Evolutionary conservation across 2,888 invertebrate species (phyloP).

Genomic region (Lasioglossum malachurum): DNA sequence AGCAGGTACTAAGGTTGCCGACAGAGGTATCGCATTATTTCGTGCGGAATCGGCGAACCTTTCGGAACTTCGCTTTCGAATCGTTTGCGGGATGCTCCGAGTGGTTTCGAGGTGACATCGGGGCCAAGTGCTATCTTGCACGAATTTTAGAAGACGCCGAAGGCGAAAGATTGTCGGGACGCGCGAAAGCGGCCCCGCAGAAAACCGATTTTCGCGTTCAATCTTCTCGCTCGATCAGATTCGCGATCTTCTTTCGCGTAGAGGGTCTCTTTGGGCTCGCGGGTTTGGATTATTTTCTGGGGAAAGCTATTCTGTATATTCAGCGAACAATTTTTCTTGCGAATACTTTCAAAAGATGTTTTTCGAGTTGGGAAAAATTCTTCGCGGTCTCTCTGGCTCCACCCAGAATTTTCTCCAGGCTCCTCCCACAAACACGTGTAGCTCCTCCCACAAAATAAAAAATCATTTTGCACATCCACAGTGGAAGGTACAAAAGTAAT

Average conservation of each 20-base stretch:
- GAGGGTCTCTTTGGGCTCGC: background rate
- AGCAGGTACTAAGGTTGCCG: background rate
- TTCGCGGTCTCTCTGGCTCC: background rate
- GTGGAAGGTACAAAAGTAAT: background rate
- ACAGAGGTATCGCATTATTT: conserved; percentile 31
- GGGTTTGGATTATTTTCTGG: background rate
- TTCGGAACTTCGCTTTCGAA: conserved; percentile 11
- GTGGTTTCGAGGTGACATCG: conserved; percentile 1
- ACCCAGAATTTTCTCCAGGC: background rate
- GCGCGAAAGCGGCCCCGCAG: background rate
- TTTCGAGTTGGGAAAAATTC: background rate
- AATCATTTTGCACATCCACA: background rate
- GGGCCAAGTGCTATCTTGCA: conserved; percentile 11
- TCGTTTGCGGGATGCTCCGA: conserved; percentile 1
- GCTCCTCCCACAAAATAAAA: background rate
- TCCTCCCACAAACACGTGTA: background rate
- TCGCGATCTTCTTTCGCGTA: background rate
- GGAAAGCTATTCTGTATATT: background rate
- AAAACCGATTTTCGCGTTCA: background rate
- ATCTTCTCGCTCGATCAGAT: background rate
- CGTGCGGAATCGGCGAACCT: background rate
- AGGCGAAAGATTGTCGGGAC: background rate
- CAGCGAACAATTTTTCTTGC: background rate
- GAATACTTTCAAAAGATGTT: background rate
- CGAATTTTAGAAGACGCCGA: background rate